Conservation (phyloP, 2,888 invertebrate species). For the Micoletzkya japonica region DNA sequence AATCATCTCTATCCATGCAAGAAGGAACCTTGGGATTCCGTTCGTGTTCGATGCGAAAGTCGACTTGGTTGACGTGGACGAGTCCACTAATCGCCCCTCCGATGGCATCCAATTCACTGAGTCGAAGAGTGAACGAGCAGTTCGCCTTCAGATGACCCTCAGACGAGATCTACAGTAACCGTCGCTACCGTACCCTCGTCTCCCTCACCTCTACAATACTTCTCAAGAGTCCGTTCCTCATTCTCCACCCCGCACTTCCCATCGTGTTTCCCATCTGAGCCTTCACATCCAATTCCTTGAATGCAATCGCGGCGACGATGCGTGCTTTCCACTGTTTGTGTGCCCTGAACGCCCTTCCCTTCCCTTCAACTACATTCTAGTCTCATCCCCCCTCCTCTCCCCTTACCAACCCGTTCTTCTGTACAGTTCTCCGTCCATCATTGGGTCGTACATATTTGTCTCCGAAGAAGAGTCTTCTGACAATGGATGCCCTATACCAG, state of each 20-base stretch:
- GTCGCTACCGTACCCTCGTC: background rate
- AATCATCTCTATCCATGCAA: no score
- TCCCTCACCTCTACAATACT: slow-evolving; percentile 39
- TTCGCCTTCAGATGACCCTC: slow-evolving; percentile 44
- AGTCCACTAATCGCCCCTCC: slow-evolving; percentile 96
- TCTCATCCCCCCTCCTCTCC: background rate
- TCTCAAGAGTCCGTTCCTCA: slow-evolving; percentile 48
- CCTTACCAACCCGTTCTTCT: background rate
- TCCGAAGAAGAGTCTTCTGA: slow-evolving; percentile 86
- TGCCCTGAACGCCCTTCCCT: background rate
- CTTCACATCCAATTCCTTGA: slow-evolving; percentile 90
- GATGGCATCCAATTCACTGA: slow-evolving; percentile 89
- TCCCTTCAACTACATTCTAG: background rate
- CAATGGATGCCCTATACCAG: slow-evolving; percentile 73
- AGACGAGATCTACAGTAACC: slow-evolving; percentile 42
- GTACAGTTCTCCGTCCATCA: background rate
- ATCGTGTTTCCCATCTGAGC: slow-evolving; percentile 99
- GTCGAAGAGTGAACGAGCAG: slow-evolving; percentile 45
- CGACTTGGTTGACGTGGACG: slow-evolving; percentile 70
- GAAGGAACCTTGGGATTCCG: no score
- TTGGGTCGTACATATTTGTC: slow-evolving; percentile 68
- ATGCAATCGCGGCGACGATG: slow-evolving; percentile 91
- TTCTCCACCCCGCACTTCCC: slow-evolving; percentile 84
- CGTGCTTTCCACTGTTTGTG: slow-evolving; percentile 64
- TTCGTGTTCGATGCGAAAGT: no score